Percentiles rank a stretch among this genome's conserved stretches.
phyloP scores from a whole-genome alignment of 2,113 vertebrate genomes.

The Electrona antarctica region DNA sequence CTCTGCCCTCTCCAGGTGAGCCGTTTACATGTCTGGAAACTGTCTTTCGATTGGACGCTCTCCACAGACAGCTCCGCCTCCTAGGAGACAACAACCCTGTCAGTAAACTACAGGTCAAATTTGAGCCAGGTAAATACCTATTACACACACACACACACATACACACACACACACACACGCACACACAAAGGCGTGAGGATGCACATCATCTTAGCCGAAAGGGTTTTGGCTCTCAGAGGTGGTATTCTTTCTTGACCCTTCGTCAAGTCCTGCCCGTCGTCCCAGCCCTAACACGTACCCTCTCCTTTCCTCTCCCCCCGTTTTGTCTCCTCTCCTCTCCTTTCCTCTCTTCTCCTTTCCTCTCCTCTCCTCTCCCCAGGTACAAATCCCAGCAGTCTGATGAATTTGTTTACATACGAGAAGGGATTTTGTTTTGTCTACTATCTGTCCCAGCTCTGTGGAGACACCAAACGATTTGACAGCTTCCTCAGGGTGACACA shows the following conservation, averaged over 20 bases:
- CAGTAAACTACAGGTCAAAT: slow-evolving; percentile 94
- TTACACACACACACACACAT: slow-evolving; percentile 3
- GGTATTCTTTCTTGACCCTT: too few species aligned
- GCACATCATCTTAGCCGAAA: too few species aligned
- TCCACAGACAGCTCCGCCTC: slow-evolving; percentile 94
- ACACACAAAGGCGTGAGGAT: too few species aligned
- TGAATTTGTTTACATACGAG: slow-evolving; percentile 98
- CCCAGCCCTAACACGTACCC: not conserved
- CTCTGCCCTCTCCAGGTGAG: slow-evolving; percentile 78
- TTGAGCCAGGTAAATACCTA: slow-evolving; percentile 87
- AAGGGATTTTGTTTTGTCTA: slow-evolving; percentile 98
- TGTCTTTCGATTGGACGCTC: slow-evolving; percentile 91
- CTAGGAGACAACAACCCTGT: slow-evolving; percentile 93
- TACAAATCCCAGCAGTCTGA: slow-evolving; percentile 95
- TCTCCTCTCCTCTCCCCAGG: slow-evolving; percentile 70
- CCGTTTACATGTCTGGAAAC: slow-evolving; percentile 96
- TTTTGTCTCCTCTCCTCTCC: not conserved
- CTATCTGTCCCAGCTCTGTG: slow-evolving; percentile 92
- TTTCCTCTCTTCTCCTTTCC: not conserved
- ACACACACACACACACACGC: too few species aligned
- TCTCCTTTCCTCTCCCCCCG: not conserved
- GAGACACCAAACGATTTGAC: slow-evolving; percentile 88
- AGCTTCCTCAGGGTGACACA: slow-evolving; percentile 87
- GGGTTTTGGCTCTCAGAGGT: too few species aligned
- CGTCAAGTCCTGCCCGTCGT: not conserved